These are phyloP conservation scores for Burhinus bistriatus DNA, from an alignment of 2,113 vertebrate species.

Conservation along the genomic window DNA sequence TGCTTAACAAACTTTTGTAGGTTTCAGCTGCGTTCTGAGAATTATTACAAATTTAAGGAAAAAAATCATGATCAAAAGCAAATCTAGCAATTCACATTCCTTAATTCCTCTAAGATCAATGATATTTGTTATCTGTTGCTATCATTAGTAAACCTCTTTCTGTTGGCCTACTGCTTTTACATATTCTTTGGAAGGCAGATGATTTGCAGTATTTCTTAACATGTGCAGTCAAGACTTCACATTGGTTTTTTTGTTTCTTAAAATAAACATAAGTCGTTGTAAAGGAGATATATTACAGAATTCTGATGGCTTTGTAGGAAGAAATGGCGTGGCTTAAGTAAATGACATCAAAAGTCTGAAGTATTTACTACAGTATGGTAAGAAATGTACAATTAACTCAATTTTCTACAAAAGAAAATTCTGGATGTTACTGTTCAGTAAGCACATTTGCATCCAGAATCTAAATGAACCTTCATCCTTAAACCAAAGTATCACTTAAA, in stretches of 20 bases:
- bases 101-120: not conserved
- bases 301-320: not conserved
- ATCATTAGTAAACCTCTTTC: not conserved
- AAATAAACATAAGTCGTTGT: not conserved
- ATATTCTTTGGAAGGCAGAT: not conserved
- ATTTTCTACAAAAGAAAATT: not conserved
- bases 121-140: not conserved
- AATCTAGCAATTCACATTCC: not conserved
- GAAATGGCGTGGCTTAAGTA: not conserved
- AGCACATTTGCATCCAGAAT: not conserved
- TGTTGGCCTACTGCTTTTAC: not conserved
- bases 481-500: not conserved
- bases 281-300: not conserved
- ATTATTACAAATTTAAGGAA: not conserved
- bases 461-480: not conserved
- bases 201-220: not conserved
- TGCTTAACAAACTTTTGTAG: not conserved
- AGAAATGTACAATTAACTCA: not conserved
- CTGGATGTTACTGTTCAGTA: not conserved
- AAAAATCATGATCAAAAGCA: not conserved
- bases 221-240: not conserved
- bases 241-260: not conserved
- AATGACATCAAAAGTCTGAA: not conserved
- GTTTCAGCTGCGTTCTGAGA: not conserved
- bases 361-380: not conserved